phyloP scores from a whole-genome alignment of 2,113 vertebrate species.

The Oryzias curvinotus region DNA sequence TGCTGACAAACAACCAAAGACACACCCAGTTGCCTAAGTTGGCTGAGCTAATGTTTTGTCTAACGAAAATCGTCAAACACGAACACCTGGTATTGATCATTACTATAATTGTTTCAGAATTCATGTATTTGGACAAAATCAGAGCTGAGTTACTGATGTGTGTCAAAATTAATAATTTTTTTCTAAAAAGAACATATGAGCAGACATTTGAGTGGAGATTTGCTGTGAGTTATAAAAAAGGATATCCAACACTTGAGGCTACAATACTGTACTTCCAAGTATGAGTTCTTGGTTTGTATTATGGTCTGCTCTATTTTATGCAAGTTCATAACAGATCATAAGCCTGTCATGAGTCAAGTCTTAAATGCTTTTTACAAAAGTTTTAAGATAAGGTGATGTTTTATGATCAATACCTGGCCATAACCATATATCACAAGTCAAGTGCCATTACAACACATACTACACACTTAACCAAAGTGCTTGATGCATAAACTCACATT shows the following conservation, averaged over 20 bases:
- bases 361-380: constrained; percentile 66
- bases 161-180: too few species aligned
- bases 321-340: constrained; percentile 49
- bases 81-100: too few species aligned
- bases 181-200: too few species aligned
- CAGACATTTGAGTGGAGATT: too few species aligned
- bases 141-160: too few species aligned
- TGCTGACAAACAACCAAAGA: too few species aligned
- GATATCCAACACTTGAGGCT: background rate
- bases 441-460: constrained; percentile 51
- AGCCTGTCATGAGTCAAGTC: constrained; percentile 55
- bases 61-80: too few species aligned
- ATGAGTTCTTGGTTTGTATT: background rate
- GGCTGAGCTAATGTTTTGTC: too few species aligned
- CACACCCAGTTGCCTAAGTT: too few species aligned
- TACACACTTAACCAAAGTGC: constrained; percentile 33
- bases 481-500: constrained; percentile 37
- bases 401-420: constrained; percentile 70
- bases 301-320: constrained; percentile 19
- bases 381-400: constrained; percentile 63
- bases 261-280: background rate
- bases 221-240: background rate
- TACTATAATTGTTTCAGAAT: too few species aligned
- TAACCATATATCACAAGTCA: constrained; percentile 64
- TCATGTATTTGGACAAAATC: too few species aligned